phyloP scores from a whole-genome alignment of 1,140 invertebrate species.

The Brachionus angularis region DNA sequence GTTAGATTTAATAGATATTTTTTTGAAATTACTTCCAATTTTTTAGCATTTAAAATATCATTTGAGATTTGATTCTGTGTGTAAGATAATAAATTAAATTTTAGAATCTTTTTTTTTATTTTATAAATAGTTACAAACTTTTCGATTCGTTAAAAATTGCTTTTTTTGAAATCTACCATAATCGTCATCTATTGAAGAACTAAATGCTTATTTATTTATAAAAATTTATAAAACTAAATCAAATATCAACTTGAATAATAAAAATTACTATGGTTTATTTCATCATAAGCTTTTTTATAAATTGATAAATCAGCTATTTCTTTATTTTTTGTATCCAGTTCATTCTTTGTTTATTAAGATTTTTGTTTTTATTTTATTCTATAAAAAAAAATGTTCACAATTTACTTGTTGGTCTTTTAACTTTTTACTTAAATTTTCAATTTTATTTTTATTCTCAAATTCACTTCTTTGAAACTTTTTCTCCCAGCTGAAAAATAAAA shows the following conservation, averaged over 20 bases:
- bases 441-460: conserved; percentile 4
- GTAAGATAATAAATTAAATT: not conserved
- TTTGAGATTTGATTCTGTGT: conserved; percentile 16
- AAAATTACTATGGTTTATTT: conserved; percentile 25
- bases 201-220: no score
- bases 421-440: not conserved
- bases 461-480: conserved; percentile 3
- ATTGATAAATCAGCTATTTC: conserved; percentile 22
- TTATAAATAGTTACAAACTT: not conserved
- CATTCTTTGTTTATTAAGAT: no score
- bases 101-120: not conserved
- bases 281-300: conserved; percentile 37
- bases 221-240: not conserved
- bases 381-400: no score
- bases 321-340: conserved; percentile 15
- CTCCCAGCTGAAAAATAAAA: conserved; percentile 16
- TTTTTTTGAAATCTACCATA: conserved; percentile 40
- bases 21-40: conserved; percentile 4
- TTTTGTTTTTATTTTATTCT: no score
- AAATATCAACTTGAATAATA: not conserved
- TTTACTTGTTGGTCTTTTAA: not conserved
- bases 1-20: no score
- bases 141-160: conserved; percentile 25
- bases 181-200: not conserved
- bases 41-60: conserved; percentile 38